A percentile compares a stretch with the other conserved stretches of the same genome.
These are phyloP conservation scores for Altica lythri DNA, from an alignment of 2,888 invertebrate genomes.

Conservation along the genomic window DNA sequence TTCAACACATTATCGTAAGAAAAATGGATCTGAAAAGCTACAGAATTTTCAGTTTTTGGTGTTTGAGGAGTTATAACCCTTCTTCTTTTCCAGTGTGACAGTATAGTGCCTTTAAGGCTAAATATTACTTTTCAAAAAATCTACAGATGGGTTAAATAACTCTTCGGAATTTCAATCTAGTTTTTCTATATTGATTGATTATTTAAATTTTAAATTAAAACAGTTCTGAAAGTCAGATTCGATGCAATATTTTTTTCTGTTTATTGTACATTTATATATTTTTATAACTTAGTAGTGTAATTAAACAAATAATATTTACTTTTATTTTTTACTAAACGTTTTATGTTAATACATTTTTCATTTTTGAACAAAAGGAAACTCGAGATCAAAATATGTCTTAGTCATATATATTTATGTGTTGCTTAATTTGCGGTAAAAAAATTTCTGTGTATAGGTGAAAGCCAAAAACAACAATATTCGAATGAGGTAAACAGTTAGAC, in stretches of 20 bases:
- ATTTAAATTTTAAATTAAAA: conserved; percentile 2
- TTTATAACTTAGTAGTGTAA: conserved; percentile 21
- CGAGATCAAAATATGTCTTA: conserved; percentile 21
- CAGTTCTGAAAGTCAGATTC: background rate
- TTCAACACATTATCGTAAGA: no score
- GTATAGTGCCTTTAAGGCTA: no score
- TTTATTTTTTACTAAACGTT: conserved; percentile 15
- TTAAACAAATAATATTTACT: conserved; percentile 9
- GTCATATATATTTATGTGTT: conserved; percentile 24
- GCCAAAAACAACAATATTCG: no score
- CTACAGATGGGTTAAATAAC: no score
- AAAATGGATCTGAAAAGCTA: no score
- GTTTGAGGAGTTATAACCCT: no score
- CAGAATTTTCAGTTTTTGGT: no score
- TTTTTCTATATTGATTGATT: no score
- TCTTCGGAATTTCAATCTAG: background rate
- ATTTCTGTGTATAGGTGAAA: no score
- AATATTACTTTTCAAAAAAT: no score
- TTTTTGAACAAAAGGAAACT: conserved; percentile 19
- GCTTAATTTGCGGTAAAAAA: conserved; percentile 13
- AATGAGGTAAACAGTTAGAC: no score
- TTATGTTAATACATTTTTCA: conserved; percentile 13
- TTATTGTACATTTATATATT: conserved; percentile 25
- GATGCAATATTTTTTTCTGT: conserved; percentile 22
- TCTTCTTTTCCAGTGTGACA: no score